Evolutionary conservation across 2,888 invertebrate species (phyloP), one percentile per base, ranked within the genome.

Genomic region (Thelaira solivaga): DNA sequence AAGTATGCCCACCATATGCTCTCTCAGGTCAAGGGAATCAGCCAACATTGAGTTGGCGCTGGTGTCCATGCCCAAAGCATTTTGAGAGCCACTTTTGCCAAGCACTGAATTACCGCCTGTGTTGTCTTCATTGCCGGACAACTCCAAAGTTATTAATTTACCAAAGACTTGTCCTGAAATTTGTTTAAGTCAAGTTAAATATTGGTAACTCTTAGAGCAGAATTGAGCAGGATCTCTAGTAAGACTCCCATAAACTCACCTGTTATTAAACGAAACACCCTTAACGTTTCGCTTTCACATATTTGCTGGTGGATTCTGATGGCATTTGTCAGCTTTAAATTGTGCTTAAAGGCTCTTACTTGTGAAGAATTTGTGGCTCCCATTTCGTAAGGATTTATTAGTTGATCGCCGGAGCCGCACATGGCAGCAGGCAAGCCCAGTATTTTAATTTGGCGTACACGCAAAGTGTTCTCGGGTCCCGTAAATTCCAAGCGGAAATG

Each of bases 1-100:
- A 51, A 98, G 90, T 83, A 98, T 98, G 76, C 98, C 97, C 47
- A 98, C 98, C 92, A 98, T 97, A 86, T 98, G 98, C 86, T 98
- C 98, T 45, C 97, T 93, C 6, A 98, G 90, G 85, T 97, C 96
- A 53, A 93, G 91, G 22, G 92, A 92, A 74, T 89, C 89, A 0
- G 88, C 89, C 4, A 89, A 77, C 80, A 89, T 85, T 64, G 79
- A 89, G 83, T 80, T 87, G 71, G 71, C 86, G 84, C 85, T 86
- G 0, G 83, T 83, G 29, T 85, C 86, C 83, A 83, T 88, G 36
- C 81, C 82, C 18, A 82, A 68, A n/a, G 73, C 81, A 29, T 82
- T 82, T 51, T 81, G 81, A 6, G 82, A 81, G 4, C 78, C 73
- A 51, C 81, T 80, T 61, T 78, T 74, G 2, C 78, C 78, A 39